Percentiles rank a stretch among this genome's conserved stretches.
Evolutionary conservation across 2,888 invertebrate genomes (phyloP).

Genomic region (Agrotis ipsilon): DNA sequence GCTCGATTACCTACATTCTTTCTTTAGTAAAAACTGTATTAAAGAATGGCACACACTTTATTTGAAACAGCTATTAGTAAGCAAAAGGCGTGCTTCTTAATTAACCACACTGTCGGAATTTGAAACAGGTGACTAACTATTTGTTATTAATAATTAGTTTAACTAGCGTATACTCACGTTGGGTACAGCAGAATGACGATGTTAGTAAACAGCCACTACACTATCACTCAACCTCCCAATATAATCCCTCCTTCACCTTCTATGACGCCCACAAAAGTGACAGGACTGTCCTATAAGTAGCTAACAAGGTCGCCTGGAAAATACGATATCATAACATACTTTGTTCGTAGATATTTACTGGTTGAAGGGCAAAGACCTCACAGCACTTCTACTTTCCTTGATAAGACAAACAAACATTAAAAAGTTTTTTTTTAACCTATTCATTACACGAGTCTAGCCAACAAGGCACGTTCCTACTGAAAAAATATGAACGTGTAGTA

Average conservation of each 20-base stretch:
- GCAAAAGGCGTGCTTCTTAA: too few species aligned
- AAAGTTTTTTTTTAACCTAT: not conserved
- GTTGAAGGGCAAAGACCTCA: constrained; percentile 45
- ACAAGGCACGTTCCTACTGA: constrained; percentile 13
- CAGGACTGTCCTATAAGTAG: constrained; percentile 32
- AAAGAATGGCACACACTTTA: too few species aligned
- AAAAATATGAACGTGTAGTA: constrained; percentile 21
- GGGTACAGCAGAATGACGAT: too few species aligned
- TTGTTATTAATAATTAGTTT: too few species aligned
- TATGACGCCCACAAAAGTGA: constrained; percentile 35
- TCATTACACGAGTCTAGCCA: constrained; percentile 17
- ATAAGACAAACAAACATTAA: not conserved
- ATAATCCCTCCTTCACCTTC: constrained; percentile 27
- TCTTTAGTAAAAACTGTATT: too few species aligned
- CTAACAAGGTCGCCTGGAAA: constrained; percentile 41
- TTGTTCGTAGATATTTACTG: constrained; percentile 6
- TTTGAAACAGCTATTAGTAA: too few species aligned
- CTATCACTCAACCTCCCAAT: constrained; percentile 11
- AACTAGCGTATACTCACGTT: too few species aligned
- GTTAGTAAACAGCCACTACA: constrained; percentile 46
- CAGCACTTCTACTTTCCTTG: constrained; percentile 33
- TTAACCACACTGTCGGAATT: too few species aligned
- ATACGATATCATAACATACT: constrained; percentile 29
- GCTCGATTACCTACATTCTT: too few species aligned
- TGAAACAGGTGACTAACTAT: too few species aligned